A percentile compares a stretch with the other conserved stretches of the same genome.
phyloP scores from a whole-genome alignment of 2,888 invertebrate species.

The Seira ritae region DNA sequence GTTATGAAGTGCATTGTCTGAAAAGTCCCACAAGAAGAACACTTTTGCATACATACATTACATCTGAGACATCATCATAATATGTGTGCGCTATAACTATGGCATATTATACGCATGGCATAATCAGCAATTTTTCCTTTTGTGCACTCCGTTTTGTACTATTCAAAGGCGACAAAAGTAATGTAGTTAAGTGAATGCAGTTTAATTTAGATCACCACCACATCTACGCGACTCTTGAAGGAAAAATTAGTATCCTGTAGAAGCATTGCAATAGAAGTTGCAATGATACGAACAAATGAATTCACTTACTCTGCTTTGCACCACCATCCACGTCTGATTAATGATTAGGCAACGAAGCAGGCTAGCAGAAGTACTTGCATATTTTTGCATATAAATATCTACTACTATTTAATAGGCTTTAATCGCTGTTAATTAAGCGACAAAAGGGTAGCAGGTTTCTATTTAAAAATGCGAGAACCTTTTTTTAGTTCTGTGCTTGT shows the following conservation, averaged over 20 bases:
- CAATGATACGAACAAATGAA: not conserved
- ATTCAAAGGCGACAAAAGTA: conserved; percentile 17
- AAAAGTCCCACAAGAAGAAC: not conserved
- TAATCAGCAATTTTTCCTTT: conserved; percentile 12
- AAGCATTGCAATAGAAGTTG: too few relatives aligned
- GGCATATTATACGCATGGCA: too few relatives aligned
- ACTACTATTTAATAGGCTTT: conserved; percentile 10
- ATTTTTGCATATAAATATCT: conserved; percentile 1
- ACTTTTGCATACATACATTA: not conserved
- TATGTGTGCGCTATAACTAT: not conserved
- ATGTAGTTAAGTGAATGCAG: conserved; percentile 17
- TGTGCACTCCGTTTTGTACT: not conserved
- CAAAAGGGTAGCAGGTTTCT: conserved; percentile 2
- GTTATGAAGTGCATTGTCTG: conserved; percentile 21
- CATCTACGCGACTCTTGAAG: too few relatives aligned
- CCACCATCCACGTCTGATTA: conserved; percentile 19
- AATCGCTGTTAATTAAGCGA: conserved; percentile 23
- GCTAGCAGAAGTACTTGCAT: conserved; percentile 2
- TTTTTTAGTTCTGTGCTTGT: not conserved
- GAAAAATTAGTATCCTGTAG: too few relatives aligned
- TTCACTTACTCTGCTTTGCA: not conserved
- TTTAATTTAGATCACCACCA: conserved; percentile 10
- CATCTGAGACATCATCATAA: not conserved
- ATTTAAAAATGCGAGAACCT: too few relatives aligned
- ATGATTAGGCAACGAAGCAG: not conserved